Conservation (phyloP, 2,888 invertebrate species). For the Drosophila buzzatii region DNA sequence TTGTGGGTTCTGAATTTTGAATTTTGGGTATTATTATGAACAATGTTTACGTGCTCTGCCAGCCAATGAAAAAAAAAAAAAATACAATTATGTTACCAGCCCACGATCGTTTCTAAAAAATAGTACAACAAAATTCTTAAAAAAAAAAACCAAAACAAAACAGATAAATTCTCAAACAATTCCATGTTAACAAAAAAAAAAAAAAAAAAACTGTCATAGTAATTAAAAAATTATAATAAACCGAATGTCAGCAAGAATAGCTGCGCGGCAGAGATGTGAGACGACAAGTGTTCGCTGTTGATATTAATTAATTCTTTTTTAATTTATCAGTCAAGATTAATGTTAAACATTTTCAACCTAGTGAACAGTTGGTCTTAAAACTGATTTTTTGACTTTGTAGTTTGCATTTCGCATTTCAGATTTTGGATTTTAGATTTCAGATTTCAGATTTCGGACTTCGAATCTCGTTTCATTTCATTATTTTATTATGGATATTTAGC, state of each 20-base stretch:
- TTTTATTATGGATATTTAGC: slow-evolving; percentile 72
- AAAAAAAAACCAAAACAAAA: slow-evolving; percentile 38
- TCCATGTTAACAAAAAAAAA: slow-evolving; percentile 39
- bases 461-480: slow-evolving; percentile 60
- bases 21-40: slow-evolving; percentile 60
- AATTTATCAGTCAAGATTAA: slow-evolving; percentile 79
- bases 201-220: slow-evolving; percentile 50
- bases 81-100: slow-evolving; percentile 45
- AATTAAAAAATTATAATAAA: slow-evolving; percentile 52
- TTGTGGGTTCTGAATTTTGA: slow-evolving; percentile 41
- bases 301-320: slow-evolving; percentile 79
- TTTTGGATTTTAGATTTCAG: background rate
- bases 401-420: slow-evolving; percentile 3
- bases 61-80: slow-evolving; percentile 12
- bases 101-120: slow-evolving; percentile 42
- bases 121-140: background rate
- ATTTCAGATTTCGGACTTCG: slow-evolving; percentile 34
- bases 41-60: slow-evolving; percentile 71
- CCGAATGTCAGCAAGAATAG: slow-evolving; percentile 51
- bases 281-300: slow-evolving; percentile 63
- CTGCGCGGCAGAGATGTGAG: slow-evolving; percentile 38
- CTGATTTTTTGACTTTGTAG: slow-evolving; percentile 43
- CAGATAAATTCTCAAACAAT: slow-evolving; percentile 39
- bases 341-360: slow-evolving; percentile 72
- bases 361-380: slow-evolving; percentile 58